phyloP scores from a whole-genome alignment of 1,140 invertebrate species.

The Antheraea pernyi region DNA sequence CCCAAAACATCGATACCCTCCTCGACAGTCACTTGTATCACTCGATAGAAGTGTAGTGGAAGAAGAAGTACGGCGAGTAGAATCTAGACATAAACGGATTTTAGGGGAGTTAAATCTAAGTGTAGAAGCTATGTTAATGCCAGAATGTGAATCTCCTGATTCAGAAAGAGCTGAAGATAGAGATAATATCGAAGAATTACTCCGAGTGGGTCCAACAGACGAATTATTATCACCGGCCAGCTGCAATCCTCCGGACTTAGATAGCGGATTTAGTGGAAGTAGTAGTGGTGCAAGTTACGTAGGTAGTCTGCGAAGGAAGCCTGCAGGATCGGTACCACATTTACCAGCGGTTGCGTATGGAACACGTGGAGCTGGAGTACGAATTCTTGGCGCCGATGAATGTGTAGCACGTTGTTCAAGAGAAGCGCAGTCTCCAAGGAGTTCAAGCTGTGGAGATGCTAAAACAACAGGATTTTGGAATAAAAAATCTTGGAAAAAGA shows the following conservation, averaged over 20 bases:
- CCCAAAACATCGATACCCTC: conserved; percentile 74
- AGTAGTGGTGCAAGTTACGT: conserved; percentile 89
- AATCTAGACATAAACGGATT: conserved; percentile 88
- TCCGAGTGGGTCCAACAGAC: conserved; percentile 86
- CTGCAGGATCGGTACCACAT: conserved; percentile 74
- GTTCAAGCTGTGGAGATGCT: conserved; percentile 74
- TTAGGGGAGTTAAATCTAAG: conserved; percentile 92
- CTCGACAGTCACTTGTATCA: conserved; percentile 79
- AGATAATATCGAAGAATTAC: conserved; percentile 83
- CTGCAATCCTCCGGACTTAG: conserved; percentile 85
- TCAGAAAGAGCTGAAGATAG: conserved; percentile 76
- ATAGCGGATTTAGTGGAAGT: conserved; percentile 90
- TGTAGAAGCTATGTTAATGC: conserved; percentile 93
- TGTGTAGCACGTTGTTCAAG: conserved; percentile 55
- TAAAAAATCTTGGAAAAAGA: conserved; percentile 88
- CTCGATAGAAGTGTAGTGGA: conserved; percentile 85
- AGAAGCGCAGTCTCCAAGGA: conserved; percentile 59
- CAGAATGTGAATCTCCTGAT: conserved; percentile 78
- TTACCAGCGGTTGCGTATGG: conserved; percentile 77
- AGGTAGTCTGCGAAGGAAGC: conserved; percentile 81
- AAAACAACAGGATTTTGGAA: conserved; percentile 83
- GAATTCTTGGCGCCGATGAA: conserved; percentile 66
- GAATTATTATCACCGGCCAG: conserved; percentile 84
- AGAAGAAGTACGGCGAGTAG: conserved; percentile 89
- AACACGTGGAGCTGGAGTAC: conserved; percentile 64